phyloP scores from a whole-genome alignment of 2,113 vertebrate genomes.

The rat (Rattus norvegicus) region DNA sequence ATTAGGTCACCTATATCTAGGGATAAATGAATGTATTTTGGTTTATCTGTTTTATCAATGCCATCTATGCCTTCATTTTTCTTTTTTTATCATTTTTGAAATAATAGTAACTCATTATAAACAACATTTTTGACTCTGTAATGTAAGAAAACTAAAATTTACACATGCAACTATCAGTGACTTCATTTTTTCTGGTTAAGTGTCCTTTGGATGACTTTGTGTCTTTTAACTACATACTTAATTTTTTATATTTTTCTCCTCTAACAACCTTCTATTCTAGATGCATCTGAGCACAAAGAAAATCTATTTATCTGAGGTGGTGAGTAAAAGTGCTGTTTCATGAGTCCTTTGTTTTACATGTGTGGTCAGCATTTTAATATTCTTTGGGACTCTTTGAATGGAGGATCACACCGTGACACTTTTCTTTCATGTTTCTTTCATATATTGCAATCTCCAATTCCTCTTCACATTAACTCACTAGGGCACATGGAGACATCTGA shows the following conservation, averaged over 20 bases:
- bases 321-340: background rate
- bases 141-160: background rate
- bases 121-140: background rate
- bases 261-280: background rate
- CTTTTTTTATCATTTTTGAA: background rate
- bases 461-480: background rate
- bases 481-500: background rate
- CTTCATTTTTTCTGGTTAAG: background rate
- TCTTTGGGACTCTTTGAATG: background rate
- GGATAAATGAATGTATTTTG: background rate
- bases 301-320: background rate
- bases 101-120: background rate
- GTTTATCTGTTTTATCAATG: background rate
- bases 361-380: background rate
- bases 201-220: background rate
- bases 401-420: background rate
- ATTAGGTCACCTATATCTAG: background rate
- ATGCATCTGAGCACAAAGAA: background rate
- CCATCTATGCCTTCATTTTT: background rate
- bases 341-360: background rate
- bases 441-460: background rate
- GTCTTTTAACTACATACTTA: background rate
- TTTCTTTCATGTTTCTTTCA: background rate
- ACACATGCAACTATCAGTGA: background rate
- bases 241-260: background rate